Evolutionary conservation across 2,113 vertebrate species (phyloP).

Genomic region (Labeo catla): DNA sequence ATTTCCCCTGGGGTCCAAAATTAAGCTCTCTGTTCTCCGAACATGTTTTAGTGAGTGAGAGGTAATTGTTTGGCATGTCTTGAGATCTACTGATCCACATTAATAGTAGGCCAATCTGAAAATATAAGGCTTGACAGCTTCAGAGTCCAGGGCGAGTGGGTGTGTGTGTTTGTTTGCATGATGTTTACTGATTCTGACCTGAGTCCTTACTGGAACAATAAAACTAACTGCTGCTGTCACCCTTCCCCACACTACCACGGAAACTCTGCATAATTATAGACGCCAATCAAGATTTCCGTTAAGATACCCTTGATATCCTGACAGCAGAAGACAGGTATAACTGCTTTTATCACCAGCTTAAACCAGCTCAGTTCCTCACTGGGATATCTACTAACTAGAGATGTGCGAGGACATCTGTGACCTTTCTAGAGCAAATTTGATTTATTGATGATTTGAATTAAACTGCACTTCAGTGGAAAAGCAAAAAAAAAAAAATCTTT

Average conservation of each 20-base stretch:
- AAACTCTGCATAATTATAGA: background rate
- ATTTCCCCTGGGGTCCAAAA: background rate
- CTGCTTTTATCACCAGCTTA: background rate
- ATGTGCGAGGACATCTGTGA: background rate
- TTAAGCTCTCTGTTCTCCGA: background rate
- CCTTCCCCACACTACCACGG: background rate
- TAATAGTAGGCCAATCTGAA: background rate
- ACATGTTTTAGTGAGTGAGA: background rate
- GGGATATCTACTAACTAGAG: background rate
- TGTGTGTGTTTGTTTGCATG: background rate
- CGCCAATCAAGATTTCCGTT: slow-evolving; percentile 21
- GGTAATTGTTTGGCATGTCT: background rate
- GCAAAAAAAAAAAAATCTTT: too few species aligned
- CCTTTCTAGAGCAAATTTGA: background rate
- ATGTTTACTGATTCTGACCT: background rate
- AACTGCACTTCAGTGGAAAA: too few species aligned
- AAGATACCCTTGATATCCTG: slow-evolving; percentile 10
- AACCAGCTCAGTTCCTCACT: background rate
- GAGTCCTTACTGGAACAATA: slow-evolving; percentile 2
- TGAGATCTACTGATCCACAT: background rate
- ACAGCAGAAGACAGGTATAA: slow-evolving; percentile 24
- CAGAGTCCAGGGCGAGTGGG: background rate
- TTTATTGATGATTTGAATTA: background rate
- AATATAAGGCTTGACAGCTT: background rate
- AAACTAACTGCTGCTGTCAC: background rate